Evolutionary conservation across 2,888 invertebrate species (phyloP).

Genomic region (Dolichomitus sp.): DNA sequence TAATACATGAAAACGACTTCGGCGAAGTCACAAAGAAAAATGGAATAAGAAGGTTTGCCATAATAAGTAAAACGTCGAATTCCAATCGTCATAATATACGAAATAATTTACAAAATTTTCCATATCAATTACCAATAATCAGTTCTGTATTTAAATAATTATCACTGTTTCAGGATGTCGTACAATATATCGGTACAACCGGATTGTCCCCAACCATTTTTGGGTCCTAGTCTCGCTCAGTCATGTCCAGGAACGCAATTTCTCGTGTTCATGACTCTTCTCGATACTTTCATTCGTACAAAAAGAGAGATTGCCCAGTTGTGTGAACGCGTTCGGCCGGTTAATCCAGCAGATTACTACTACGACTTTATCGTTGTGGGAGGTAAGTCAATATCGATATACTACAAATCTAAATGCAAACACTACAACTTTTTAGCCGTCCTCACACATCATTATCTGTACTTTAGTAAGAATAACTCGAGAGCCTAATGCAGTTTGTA

Average conservation of each 20-base stretch:
- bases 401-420: background rate
- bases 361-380: slow-evolving; percentile 91
- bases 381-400: slow-evolving; percentile 80
- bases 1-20: background rate
- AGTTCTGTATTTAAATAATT: background rate
- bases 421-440: background rate
- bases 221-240: slow-evolving; percentile 88
- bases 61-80: background rate
- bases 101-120: background rate
- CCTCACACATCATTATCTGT: background rate
- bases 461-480: background rate
- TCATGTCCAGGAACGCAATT: slow-evolving; percentile 89
- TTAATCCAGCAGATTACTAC: slow-evolving; percentile 85
- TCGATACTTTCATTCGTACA: slow-evolving; percentile 88
- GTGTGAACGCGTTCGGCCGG: slow-evolving; percentile 88
- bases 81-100: background rate
- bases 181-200: slow-evolving; percentile 73
- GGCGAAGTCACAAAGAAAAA: background rate
- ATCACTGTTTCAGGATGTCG: slow-evolving; percentile 76
- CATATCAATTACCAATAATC: background rate
- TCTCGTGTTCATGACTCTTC: slow-evolving; percentile 89
- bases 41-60: background rate
- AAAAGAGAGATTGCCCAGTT: slow-evolving; percentile 83
- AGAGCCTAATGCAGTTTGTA: background rate
- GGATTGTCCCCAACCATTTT: slow-evolving; percentile 87